Base-by-base conservation (phyloP, 2,113 vertebrate genomes). In the Vulpes vulpes region DNA sequence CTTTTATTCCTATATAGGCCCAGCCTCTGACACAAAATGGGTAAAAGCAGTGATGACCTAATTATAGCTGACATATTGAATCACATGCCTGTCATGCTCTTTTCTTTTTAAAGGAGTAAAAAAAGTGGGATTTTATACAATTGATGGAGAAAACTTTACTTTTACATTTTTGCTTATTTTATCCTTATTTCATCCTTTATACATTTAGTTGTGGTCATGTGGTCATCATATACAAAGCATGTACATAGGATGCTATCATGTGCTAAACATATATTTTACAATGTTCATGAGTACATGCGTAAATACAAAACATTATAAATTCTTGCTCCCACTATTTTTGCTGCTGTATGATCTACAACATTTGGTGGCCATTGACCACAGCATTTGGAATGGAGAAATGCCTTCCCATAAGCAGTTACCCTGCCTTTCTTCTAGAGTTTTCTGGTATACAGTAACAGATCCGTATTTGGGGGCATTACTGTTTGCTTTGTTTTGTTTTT, bases 351-450 rank as follows among this genome's bases (percentile, higher is more conserved):
- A 53, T 83, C 62, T 38, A 38, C 49, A 89, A 82, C n/a, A 4
- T 23, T 20, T 20, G 3, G 11, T 3, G 8, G 12, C 23, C n/a
- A 94, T 0, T 79, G 49, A 22, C 30, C n/a, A 81, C 30, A 82
- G 65, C 3, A 59, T 69, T 83, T 57, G 17, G 23, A 79, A 74
- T 6, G 17, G 4, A 78, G n/a, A 64, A 65, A 84, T 80, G 14
- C 25, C 65, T 87, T 71, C n/a, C 30, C 16, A 35, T 2, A 38
- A 51, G 32, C 11, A 90, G 11, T 27, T 27, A 0, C 11, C 16
- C 55, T 59, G 16, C 8, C 27, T 81, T 96, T 83, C 51, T 82
- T 91, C 60, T 57, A 94, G 81, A 91, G 10, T 35, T 88, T 97
- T 85, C 79, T 74, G 4, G 38, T n/a, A 49, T 4, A 14, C 9